Base-by-base conservation (phyloP, 1,140 invertebrate species). In the Akabosia matsudoensis region DNA sequence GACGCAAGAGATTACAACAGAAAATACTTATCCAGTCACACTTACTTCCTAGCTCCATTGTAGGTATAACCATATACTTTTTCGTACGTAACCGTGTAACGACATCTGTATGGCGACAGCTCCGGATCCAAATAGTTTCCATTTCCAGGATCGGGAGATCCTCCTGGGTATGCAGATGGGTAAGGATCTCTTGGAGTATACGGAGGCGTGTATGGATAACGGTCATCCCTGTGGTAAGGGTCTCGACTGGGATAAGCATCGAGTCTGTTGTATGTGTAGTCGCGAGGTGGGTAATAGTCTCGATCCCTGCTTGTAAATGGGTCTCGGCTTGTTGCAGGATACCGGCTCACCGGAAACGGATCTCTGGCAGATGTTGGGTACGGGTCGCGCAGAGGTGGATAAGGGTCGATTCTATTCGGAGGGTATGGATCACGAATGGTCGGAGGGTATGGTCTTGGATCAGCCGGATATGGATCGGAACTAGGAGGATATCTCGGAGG, bases 21-120 rank as follows among this genome's bases (percentile, higher is more conserved):
- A 7, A 7, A 45, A 34, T 28, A 45, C 37, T 45, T 45, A 45
- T 45, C 7, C 7, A 45, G 18, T 45, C 37, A 45, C 37, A 45
- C 71, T 77, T 81, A 84, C 83, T 82, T 82, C 74, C 82, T 77
- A 10, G 79, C 81, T 37, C 81, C 82, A 33, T 81, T 79, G 71
- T 83, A 84, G 28, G 85, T 82, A 34, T 84, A 83, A 22, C 85
- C 85, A 74, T 84, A 82, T 1, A 85, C 82, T 79, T 87, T 87
- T 70, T 87, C 86, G 71, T 86, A 87, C 31, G 84, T 85, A 45
- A 83, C 74, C 1, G 81, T 79, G 76, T 82, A 82, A 0, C 83
- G 78, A 76, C 84, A 84, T 52, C 82, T 80, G 61, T 83, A 82
- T 13, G 82, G 82, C 16, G 76, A 78, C 34, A 81, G 74, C 33